Base-by-base conservation (phyloP, 2,113 vertebrate species). In the Trichomycterus rosablanca region DNA sequence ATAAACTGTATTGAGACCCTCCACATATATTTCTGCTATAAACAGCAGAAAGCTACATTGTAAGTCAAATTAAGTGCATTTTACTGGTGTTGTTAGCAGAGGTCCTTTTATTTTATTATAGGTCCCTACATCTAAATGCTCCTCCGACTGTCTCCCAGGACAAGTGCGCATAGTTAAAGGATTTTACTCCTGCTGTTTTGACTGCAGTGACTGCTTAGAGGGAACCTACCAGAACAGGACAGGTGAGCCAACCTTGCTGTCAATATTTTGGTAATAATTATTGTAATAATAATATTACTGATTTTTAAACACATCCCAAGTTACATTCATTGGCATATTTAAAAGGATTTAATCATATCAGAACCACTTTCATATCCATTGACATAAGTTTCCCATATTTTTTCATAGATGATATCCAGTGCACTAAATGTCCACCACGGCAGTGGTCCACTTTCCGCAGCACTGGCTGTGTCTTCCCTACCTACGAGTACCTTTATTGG, bases 51-150 rank as follows among this genome's bases (percentile, higher is more conserved):
- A n/a, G n/a, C n/a, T n/a, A n/a, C n/a, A n/a, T n/a, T n/a, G n/a
- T n/a, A n/a, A n/a, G n/a, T n/a, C n/a, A n/a, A n/a, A n/a, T n/a
- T n/a, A n/a, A n/a, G n/a, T n/a, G n/a, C n/a, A n/a, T n/a, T n/a
- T n/a, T n/a, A n/a, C n/a, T n/a, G n/a, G n/a, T n/a, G n/a, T n/a
- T n/a, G n/a, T n/a, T n/a, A n/a, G n/a, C n/a, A n/a, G n/a, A n/a
- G n/a, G n/a, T n/a, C n/a, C n/a, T n/a, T n/a, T 37, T 24, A 28
- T 23, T 75, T 24, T 58, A 4, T 56, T 54, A 46, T 74, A 95
- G 95, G 74, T 74, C n/a, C 92, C 95, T 0, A 0, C 43, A 0
- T 94, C 93, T 0, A 87, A 71, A 16, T 95, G 94, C 71, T 92
- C 91, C 1, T 76, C 67, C 1, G 58, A 52, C 0, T 97, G 94